Evolutionary conservation across 2,113 vertebrate genomes (phyloP).

Genomic region (Brachypodius melanocephalos): DNA sequence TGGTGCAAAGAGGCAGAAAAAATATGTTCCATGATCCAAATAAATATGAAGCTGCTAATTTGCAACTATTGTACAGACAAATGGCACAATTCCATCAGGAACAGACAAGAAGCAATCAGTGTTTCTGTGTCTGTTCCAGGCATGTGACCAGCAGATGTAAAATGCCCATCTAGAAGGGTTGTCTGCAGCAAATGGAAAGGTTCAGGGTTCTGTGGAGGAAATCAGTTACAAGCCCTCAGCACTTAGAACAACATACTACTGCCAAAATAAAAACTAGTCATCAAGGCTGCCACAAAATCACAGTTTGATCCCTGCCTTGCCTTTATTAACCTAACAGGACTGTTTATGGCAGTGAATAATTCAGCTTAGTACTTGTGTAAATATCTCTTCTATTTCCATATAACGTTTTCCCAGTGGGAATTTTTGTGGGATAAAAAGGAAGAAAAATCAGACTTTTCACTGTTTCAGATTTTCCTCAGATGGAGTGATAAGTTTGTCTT

Average conservation of each 20-base stretch:
- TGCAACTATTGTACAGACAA: not conserved
- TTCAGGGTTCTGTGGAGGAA: not conserved
- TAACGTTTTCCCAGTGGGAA: not conserved
- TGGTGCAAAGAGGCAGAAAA: not conserved
- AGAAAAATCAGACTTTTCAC: not conserved
- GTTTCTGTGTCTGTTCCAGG: not conserved
- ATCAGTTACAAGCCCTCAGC: not conserved
- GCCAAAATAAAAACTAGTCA: not conserved
- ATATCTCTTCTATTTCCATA: not conserved
- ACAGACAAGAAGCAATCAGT: not conserved
- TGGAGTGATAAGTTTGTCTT: not conserved
- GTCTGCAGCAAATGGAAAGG: not conserved
- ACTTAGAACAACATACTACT: not conserved
- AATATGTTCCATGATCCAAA: not conserved
- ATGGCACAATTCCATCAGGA: not conserved
- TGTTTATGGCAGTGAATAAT: not conserved
- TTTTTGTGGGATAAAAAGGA: not conserved
- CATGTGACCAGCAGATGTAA: not conserved
- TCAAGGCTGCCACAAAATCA: not conserved
- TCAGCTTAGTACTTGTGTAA: not conserved
- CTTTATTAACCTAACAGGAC: not conserved
- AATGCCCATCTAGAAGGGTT: not conserved
- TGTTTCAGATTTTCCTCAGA: not conserved
- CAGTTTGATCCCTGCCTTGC: not conserved
- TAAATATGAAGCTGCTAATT: not conserved